Evolutionary conservation across 2,797 vertebrate genomes (phyloP).

Genomic region (Chaetophractus vellerosus): DNA sequence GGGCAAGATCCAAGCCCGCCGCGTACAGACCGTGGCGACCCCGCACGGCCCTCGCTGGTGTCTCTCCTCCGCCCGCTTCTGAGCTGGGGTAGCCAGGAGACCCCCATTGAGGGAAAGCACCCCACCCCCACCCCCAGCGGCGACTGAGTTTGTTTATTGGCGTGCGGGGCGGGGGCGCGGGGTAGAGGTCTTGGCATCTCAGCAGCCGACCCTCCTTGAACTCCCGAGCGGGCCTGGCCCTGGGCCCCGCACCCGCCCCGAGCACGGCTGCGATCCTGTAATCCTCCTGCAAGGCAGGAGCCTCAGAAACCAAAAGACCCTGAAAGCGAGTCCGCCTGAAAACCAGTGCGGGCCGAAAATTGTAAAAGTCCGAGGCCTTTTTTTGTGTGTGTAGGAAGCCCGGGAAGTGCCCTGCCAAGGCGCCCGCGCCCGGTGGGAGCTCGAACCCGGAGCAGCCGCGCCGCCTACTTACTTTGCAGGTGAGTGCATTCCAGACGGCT

Average conservation of each 20-base stretch:
- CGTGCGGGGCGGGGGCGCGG: neutral
- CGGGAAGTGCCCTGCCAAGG: neutral
- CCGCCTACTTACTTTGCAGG: constrained; percentile 91
- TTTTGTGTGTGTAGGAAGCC: neutral
- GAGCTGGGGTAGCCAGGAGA: constrained; percentile 1
- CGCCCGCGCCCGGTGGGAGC: constrained; percentile 41
- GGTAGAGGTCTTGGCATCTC: neutral
- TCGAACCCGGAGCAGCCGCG: constrained; percentile 79
- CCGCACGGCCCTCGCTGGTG: rapidly evolving
- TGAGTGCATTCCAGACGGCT: constrained; percentile 89
- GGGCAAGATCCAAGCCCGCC: rapidly evolving
- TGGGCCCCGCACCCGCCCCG: neutral
- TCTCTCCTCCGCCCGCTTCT: neutral
- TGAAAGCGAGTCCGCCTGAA: neutral
- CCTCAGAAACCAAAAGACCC: neutral
- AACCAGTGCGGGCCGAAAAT: constrained; percentile 21
- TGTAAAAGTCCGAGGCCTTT: neutral
- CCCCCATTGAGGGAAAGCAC: neutral
- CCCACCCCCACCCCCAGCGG: neutral
- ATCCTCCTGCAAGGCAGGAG: constrained; percentile 75
- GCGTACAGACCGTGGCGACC: neutral
- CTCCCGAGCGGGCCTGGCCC: neutral
- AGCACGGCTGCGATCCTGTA: constrained; percentile 21
- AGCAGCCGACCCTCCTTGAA: neutral
- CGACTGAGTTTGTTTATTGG: neutral